These are phyloP conservation scores for Phragmatobia fuliginosa DNA, from an alignment of 2,888 invertebrate genomes.

Conservation along the genomic window DNA sequence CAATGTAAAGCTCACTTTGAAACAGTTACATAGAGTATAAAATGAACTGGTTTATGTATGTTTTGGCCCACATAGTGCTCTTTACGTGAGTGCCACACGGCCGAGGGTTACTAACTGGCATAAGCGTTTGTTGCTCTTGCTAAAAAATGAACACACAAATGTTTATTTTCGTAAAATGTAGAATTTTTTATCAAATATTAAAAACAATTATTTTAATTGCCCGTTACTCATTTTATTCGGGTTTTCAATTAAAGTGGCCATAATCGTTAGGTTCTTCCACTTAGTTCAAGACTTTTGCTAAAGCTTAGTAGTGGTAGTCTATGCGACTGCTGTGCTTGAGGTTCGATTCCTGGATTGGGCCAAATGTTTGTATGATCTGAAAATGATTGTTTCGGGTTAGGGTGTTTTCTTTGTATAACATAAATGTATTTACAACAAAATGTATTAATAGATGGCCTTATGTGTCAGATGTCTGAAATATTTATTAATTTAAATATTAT, in stretches of 20 bases:
- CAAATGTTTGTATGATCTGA: no score
- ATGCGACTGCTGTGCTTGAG: no score
- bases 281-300: no score
- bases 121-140: conserved; percentile 24
- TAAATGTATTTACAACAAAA: no score
- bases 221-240: background rate
- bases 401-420: no score
- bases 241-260: background rate
- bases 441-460: no score
- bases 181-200: background rate
- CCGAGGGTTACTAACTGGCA: conserved; percentile 6
- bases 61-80: conserved; percentile 23
- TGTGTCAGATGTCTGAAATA: no score
- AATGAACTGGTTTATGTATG: conserved; percentile 34
- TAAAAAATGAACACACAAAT: conserved; percentile 11
- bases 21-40: conserved; percentile 6
- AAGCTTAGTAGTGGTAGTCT: no score
- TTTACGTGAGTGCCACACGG: conserved; percentile 23
- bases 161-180: background rate
- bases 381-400: no score
- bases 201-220: background rate
- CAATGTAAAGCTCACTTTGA: background rate
- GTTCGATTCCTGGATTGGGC: no score
- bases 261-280: background rate
- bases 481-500: no score